Conservation (phyloP, 2,888 invertebrate species). For the Caprella mutica region DNA sequence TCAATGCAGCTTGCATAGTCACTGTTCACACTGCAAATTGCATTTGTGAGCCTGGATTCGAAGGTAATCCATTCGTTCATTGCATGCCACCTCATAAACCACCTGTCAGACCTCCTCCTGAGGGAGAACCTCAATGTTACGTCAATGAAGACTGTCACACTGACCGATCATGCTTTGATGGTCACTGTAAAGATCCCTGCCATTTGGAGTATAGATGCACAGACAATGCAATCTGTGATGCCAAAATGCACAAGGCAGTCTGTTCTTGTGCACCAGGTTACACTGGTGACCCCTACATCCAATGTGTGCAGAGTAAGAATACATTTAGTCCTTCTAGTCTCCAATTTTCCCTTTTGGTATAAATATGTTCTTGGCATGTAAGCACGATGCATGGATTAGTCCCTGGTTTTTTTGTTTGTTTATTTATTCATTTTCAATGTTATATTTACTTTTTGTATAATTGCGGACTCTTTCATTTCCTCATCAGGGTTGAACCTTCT, state of each 20-base stretch:
- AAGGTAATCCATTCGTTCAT: constrained; percentile 55
- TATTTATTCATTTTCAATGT: neutral
- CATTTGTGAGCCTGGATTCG: constrained; percentile 63
- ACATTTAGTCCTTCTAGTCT: neutral
- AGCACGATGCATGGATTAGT: constrained; percentile 18
- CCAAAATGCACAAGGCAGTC: constrained; percentile 36
- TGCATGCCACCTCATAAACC: constrained; percentile 45
- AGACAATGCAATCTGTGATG: constrained; percentile 36
- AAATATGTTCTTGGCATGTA: constrained; percentile 11
- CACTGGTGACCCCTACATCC: constrained; percentile 37
- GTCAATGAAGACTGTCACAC: constrained; percentile 26
- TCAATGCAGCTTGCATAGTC: constrained; percentile 46
- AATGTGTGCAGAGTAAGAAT: constrained; percentile 55
- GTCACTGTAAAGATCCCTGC: constrained; percentile 37
- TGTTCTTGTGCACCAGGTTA: constrained; percentile 35
- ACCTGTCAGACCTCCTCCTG: constrained; percentile 13
- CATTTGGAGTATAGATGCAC: constrained; percentile 35
- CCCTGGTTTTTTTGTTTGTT: constrained; percentile 5
- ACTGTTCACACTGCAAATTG: constrained; percentile 53
- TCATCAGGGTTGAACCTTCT: neutral
- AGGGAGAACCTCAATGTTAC: constrained; percentile 37
- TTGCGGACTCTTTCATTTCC: neutral
- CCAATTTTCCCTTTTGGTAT: constrained; percentile 1
- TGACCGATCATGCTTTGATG: constrained; percentile 36
- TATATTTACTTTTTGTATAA: neutral